These are phyloP conservation scores for Meta bourneti DNA, from an alignment of 2,888 invertebrate genomes.

Conservation along the genomic window DNA sequence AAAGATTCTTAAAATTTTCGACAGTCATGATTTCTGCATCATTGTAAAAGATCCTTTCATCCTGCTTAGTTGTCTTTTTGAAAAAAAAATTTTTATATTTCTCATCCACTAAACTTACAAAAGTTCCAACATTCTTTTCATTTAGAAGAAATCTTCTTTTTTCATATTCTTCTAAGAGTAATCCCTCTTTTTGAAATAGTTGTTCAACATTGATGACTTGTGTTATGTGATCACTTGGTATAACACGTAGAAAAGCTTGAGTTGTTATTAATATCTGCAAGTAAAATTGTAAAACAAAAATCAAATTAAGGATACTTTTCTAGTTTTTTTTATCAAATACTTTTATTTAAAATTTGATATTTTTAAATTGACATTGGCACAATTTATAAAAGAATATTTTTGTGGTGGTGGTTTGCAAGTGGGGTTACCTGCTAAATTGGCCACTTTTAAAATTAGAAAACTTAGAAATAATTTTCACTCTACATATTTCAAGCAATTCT, in stretches of 20 bases:
- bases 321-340: no score
- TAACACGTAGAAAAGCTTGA: background rate
- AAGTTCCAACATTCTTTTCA: background rate
- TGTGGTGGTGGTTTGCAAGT: no score
- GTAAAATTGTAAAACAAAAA: no score
- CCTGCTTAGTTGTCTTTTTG: background rate
- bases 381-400: no score
- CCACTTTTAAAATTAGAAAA: no score
- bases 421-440: no score
- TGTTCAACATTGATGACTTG: slow-evolving; percentile 14
- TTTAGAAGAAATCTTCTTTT: background rate
- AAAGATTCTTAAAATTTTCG: background rate
- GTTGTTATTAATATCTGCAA: slow-evolving; percentile 16
- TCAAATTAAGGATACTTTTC: no score
- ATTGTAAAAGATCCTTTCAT: background rate
- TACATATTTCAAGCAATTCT: no score
- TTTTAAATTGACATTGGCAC: no score
- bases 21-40: background rate
- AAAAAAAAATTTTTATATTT: background rate
- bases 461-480: no score
- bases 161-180: background rate
- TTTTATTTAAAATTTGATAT: no score
- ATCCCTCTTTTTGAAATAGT: background rate
- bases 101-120: background rate
- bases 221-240: background rate